phyloP scores from a whole-genome alignment of 1,140 invertebrate genomes.

The Caenorhabditis brenneri region DNA sequence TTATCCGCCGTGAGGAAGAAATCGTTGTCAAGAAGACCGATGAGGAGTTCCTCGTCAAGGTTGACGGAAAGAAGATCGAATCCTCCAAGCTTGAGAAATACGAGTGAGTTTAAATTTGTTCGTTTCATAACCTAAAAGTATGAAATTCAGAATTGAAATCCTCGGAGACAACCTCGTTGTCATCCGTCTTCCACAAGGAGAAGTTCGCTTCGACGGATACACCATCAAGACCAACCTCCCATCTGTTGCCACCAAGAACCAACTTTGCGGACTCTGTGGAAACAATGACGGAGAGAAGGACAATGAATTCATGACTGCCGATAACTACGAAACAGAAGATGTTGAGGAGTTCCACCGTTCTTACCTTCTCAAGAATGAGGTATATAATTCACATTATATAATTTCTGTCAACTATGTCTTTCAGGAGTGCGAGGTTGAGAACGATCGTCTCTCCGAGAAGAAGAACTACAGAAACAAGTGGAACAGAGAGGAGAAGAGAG shows the following conservation, averaged over 20 bases:
- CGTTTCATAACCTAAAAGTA: background rate
- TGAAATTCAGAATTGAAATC: conserved; percentile 45
- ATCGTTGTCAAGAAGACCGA: conserved; percentile 17
- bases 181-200: conserved; percentile 52
- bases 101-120: conserved; percentile 22
- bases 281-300: conserved; percentile 51
- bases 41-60: conserved; percentile 1
- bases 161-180: conserved; percentile 42
- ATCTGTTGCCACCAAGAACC: conserved; percentile 34
- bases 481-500: conserved; percentile 43
- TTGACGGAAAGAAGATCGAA: background rate
- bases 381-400: background rate
- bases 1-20: conserved; percentile 50
- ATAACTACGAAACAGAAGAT: conserved; percentile 43
- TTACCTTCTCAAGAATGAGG: conserved; percentile 49
- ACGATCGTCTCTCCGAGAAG: conserved; percentile 31
- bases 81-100: conserved; percentile 33
- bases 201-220: conserved; percentile 60
- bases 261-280: conserved; percentile 57
- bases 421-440: conserved; percentile 42
- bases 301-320: conserved; percentile 44
- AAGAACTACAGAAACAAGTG: conserved; percentile 46
- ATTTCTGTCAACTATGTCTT: background rate
- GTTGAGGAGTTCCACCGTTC: conserved; percentile 55
- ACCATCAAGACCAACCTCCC: conserved; percentile 53